These are phyloP conservation scores for Lepilemur ruficaudatus DNA, from an alignment of 2,797 vertebrate genomes.

Conservation along the genomic window DNA sequence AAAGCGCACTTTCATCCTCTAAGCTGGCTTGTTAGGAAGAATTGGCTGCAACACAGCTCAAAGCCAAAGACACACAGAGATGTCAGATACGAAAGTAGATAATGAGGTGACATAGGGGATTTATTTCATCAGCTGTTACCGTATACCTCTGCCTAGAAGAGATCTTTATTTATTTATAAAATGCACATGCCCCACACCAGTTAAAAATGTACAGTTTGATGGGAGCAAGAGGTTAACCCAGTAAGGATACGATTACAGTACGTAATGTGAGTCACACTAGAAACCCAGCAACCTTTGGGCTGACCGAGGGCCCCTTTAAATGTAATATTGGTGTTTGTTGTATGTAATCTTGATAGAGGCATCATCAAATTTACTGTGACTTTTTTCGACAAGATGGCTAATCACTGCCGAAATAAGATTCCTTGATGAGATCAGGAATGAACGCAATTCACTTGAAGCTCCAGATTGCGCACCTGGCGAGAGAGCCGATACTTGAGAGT, in stretches of 20 bases:
- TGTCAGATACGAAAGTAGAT: neutral
- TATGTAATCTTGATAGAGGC: neutral
- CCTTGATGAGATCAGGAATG: neutral
- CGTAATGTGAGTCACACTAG: neutral
- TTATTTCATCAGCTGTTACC: conserved; percentile 50
- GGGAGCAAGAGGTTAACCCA: conserved; percentile 24
- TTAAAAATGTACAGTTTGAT: conserved; percentile 71
- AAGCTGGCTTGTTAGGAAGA: neutral
- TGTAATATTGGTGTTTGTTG: neutral
- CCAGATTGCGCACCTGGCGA: neutral
- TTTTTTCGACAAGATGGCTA: neutral
- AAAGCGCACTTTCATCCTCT: conserved; percentile 52
- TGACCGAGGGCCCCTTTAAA: neutral
- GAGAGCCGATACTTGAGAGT: neutral
- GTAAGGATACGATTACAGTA: conserved; percentile 51
- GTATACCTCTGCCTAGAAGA: conserved; percentile 55
- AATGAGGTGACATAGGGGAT: neutral
- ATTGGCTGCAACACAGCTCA: neutral
- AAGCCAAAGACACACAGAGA: neutral
- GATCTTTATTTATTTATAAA: conserved; percentile 71
- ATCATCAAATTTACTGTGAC: neutral
- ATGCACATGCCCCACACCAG: neutral
- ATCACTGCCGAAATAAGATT: neutral
- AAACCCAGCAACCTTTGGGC: neutral
- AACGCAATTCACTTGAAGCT: neutral